These are phyloP conservation scores for Protobothrops flavoviridis DNA, from an alignment of 2,113 vertebrate genomes.

Conservation along the genomic window DNA sequence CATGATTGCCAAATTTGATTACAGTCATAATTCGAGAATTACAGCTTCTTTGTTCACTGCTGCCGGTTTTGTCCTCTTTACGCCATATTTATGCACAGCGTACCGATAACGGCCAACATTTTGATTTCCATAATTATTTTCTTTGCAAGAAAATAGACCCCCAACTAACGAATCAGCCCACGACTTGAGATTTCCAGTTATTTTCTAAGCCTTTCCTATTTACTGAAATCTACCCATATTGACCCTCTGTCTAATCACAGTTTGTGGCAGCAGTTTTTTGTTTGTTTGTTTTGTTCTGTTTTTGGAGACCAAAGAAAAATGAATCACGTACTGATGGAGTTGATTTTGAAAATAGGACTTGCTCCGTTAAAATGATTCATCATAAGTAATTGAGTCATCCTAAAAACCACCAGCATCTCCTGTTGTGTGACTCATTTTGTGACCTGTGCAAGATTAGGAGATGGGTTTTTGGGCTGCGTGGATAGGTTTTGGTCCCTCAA, in stretches of 20 bases:
- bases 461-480: neutral
- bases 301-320: conserved; percentile 4
- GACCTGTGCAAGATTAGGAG: neutral
- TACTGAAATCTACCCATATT: neutral
- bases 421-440: neutral
- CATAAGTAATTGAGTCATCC: conserved; percentile 31
- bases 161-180: neutral
- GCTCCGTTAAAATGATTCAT: conserved; percentile 37
- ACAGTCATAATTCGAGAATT: too few species aligned
- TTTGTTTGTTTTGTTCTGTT: neutral
- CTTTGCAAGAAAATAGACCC: neutral
- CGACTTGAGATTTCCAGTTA: conserved; percentile 5
- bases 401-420: neutral
- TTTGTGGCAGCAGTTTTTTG: neutral
- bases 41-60: conserved; percentile 26
- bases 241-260: neutral
- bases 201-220: conserved; percentile 45
- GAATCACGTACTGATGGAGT: conserved; percentile 30
- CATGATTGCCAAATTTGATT: too few species aligned
- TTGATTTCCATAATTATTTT: neutral
- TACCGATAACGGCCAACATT: conserved; percentile 19
- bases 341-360: conserved; percentile 30
- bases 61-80: conserved; percentile 36
- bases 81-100: conserved; percentile 44
- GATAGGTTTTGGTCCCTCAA: neutral